Evolutionary conservation across 2,888 invertebrate species (phyloP).

Genomic region (Beris chalybata): DNA sequence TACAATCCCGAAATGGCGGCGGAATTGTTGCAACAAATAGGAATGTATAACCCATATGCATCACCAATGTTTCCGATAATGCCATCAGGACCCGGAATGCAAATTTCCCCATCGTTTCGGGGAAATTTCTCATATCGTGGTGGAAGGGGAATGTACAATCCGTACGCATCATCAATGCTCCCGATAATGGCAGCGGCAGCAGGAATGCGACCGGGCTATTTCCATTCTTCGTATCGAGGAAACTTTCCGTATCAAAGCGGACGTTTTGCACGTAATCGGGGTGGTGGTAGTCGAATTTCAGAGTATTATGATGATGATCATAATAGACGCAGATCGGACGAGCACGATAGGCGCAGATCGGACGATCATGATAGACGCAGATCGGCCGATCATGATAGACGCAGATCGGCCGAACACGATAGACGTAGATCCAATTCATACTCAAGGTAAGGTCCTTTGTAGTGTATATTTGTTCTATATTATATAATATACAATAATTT

Average conservation of each 20-base stretch:
- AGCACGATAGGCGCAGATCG: constrained; percentile 47
- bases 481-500: constrained; percentile 7
- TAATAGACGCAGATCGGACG: constrained; percentile 46
- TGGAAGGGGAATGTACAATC: constrained; percentile 51
- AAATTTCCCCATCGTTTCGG: constrained; percentile 44
- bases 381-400: constrained; percentile 48
- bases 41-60: constrained; percentile 51
- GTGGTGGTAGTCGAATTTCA: constrained; percentile 49
- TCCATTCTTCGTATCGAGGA: no score
- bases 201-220: constrained; percentile 43
- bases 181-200: constrained; percentile 47
- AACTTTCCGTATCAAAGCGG: constrained; percentile 43
- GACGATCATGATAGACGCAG: constrained; percentile 29
- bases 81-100: constrained; percentile 36
- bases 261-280: constrained; percentile 56
- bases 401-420: constrained; percentile 38
- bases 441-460: constrained; percentile 41
- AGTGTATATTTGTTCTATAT: neutral
- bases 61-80: constrained; percentile 50
- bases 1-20: constrained; percentile 48
- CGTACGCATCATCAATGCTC: constrained; percentile 48
- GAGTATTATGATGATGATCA: constrained; percentile 27
- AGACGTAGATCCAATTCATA: constrained; percentile 43
- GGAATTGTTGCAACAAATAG: constrained; percentile 52
- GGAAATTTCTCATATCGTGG: constrained; percentile 42